Base-by-base conservation (phyloP, 1,140 invertebrate species). In the Drosophila fuyamai region DNA sequence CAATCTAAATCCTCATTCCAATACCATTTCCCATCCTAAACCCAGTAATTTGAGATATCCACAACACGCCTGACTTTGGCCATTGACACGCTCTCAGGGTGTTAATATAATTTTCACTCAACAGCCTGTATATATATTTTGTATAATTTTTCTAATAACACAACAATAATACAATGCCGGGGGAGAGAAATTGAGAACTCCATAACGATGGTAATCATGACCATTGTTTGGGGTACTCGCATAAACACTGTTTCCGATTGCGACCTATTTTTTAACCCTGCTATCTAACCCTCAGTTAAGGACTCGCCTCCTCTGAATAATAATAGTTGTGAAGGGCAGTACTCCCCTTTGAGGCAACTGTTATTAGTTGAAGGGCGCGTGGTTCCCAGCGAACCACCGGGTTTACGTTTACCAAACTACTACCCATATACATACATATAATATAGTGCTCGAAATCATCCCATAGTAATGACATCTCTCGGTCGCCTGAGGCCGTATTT, bases 241-340 rank as follows among this genome's bases (percentile, higher is more conserved):
- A 72, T 65, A 83, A 83, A 89, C 54, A 88, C 84, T 88, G 84
- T 89, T 88, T 88, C 84, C 84, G 73, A 88, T 80, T 79, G 50
- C 63, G 35, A 71, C 27, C 75, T 76, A 7, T 54, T 55, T 40
- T 27, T 35, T 58, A 59, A 60, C 58, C 58, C 47, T 36, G 67
- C 23, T 79, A 80, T 88, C 62, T 89, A 83, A 88, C 83, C 83
- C 84, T 80, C 84, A 54, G 53, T 80, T 77, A 83, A 54, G 62
- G 68, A 50, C 46, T 44, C 53, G 48, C 44, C 68, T 61, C 38
- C 48, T 40, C 38, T 35, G 65, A 43, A 50, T 58, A 48, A 36
- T 63, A 51, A 74, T 48, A 55, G 27, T 51, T 62, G 27, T 27
- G 16, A 38, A 38, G 36, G n/a, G 38, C 38, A 47, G 43, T 60